phyloP scores from a whole-genome alignment of 2,888 invertebrate species.

The Oligia strigilis region DNA sequence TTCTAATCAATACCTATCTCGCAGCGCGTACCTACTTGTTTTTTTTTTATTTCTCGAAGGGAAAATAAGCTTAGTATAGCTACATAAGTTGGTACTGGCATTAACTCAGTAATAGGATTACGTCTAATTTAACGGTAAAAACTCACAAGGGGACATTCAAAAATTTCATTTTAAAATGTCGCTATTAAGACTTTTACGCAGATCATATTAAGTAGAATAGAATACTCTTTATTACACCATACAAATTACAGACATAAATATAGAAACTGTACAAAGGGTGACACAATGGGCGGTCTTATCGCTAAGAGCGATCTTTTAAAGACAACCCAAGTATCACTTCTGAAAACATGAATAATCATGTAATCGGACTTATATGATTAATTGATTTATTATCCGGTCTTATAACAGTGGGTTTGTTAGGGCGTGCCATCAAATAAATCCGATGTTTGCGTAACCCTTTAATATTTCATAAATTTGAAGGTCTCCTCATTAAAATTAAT shows the following conservation, averaged over 20 bases:
- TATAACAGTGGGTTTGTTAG: slow-evolving; percentile 8
- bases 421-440: slow-evolving; percentile 51
- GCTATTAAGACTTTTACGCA: slow-evolving; percentile 7
- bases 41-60: slow-evolving; percentile 8
- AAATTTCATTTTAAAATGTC: neutral
- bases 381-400: slow-evolving; percentile 23
- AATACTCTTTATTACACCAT: too few relatives aligned
- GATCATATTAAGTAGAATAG: neutral
- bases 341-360: slow-evolving; percentile 15
- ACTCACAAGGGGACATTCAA: neutral
- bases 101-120: slow-evolving; percentile 42
- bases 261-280: too few relatives aligned
- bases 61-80: slow-evolving; percentile 15
- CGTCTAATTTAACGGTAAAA: slow-evolving; percentile 32
- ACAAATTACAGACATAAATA: too few relatives aligned
- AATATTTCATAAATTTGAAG: slow-evolving; percentile 53
- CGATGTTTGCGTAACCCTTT: slow-evolving; percentile 47
- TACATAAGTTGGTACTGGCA: slow-evolving; percentile 26
- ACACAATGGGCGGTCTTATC: too few relatives aligned
- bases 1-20: slow-evolving; percentile 33
- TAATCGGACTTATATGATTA: neutral
- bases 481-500: slow-evolving; percentile 68
- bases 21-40: neutral
- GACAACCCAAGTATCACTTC: slow-evolving; percentile 1
- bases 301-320: too few relatives aligned